phyloP scores from a whole-genome alignment of 1,140 invertebrate species.

The Leptopilina boulardi region DNA sequence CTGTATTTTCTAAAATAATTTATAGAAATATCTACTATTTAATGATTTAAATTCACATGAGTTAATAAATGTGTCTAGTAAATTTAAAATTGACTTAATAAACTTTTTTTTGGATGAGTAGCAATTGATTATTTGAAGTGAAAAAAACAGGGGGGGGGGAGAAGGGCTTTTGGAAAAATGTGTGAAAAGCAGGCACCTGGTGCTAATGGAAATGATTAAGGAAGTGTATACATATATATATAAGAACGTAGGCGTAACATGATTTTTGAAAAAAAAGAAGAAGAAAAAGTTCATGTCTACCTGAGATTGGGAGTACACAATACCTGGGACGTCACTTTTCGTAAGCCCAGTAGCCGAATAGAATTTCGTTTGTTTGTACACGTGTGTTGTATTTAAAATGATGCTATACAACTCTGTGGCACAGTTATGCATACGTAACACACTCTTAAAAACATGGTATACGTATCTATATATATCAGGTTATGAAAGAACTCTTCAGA shows the following conservation, averaged over 20 bases:
- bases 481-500: neutral
- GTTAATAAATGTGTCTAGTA: too few relatives aligned
- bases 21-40: too few relatives aligned
- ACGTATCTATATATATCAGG: constrained; percentile 4
- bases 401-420: neutral
- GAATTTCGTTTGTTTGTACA: constrained; percentile 8
- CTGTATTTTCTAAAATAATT: too few relatives aligned
- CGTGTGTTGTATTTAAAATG: constrained; percentile 9
- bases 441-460: neutral
- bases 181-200: constrained; percentile 31
- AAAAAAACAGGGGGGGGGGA: neutral
- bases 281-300: neutral
- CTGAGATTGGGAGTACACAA: constrained; percentile 26
- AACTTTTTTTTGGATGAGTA: too few relatives aligned
- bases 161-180: neutral
- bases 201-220: constrained; percentile 31
- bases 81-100: too few relatives aligned
- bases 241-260: constrained; percentile 30
- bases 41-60: too few relatives aligned
- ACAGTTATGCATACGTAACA: neutral
- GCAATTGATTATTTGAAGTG: neutral
- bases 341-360: constrained; percentile 28
- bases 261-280: constrained; percentile 7
- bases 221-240: neutral
- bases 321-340: constrained; percentile 10